phyloP scores from a whole-genome alignment of 2,888 invertebrate genomes.

The Eremobia ochroleuca region DNA sequence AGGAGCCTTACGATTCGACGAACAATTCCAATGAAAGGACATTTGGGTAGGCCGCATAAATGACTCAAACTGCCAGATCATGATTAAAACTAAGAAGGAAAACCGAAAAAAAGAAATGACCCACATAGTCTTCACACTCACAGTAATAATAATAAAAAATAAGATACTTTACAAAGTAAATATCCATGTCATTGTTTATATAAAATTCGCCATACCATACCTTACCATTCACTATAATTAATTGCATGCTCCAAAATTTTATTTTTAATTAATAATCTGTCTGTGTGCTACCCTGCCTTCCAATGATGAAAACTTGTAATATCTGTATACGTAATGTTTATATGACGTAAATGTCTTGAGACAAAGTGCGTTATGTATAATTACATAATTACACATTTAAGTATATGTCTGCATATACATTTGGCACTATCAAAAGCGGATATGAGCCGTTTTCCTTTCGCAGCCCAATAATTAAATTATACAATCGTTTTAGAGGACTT shows the following conservation, averaged over 20 bases:
- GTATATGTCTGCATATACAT: neutral
- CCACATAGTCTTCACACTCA: too few relatives aligned
- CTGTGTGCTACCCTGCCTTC: neutral
- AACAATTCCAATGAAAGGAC: too few relatives aligned
- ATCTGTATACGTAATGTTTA: slow-evolving; percentile 5
- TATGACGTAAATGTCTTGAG: slow-evolving; percentile 28
- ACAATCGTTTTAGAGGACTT: slow-evolving; percentile 2
- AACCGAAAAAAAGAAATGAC: too few relatives aligned
- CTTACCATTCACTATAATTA: neutral
- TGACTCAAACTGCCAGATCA: too few relatives aligned
- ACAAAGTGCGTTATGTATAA: slow-evolving; percentile 24
- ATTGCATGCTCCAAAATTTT: neutral
- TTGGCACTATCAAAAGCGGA: slow-evolving; percentile 33
- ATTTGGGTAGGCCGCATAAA: too few relatives aligned
- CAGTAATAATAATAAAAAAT: too few relatives aligned
- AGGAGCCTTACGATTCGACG: too few relatives aligned
- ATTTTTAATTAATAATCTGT: neutral
- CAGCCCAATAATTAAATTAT: slow-evolving; percentile 12
- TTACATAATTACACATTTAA: slow-evolving; percentile 34
- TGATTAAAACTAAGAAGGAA: too few relatives aligned
- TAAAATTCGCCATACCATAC: too few relatives aligned
- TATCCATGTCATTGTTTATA: too few relatives aligned
- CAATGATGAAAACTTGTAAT: slow-evolving; percentile 1
- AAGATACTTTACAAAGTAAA: too few relatives aligned
- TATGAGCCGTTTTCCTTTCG: slow-evolving; percentile 28